These are phyloP conservation scores for Manis pentadactyla DNA, from an alignment of 2,797 vertebrate genomes.

Conservation along the genomic window DNA sequence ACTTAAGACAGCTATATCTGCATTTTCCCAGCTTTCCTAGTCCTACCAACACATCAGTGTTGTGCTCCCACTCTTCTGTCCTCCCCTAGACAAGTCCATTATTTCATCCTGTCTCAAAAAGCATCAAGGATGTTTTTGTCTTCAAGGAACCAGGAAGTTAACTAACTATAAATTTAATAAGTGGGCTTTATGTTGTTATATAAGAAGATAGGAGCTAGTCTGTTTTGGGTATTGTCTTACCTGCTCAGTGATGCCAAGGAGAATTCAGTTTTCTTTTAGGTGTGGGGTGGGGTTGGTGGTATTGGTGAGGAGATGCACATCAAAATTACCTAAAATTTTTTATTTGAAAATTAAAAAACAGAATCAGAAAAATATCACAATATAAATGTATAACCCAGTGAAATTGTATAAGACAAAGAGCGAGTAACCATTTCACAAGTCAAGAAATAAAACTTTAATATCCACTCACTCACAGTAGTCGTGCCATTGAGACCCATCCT, in stretches of 20 bases:
- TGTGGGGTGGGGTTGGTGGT: neutral
- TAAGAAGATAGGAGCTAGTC: neutral
- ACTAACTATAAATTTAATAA: neutral
- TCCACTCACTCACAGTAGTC: neutral
- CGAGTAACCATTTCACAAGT: neutral
- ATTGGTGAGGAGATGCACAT: neutral
- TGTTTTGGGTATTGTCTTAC: neutral
- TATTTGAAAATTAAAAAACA: neutral
- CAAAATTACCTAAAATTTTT: neutral
- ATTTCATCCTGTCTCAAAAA: neutral
- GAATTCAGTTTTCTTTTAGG: neutral
- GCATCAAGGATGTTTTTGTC: neutral
- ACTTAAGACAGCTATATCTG: neutral
- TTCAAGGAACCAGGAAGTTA: neutral
- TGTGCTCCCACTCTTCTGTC: neutral
- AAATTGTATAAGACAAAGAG: neutral
- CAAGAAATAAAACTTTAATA: neutral
- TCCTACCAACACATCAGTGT: neutral
- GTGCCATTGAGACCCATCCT: neutral
- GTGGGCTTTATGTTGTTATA: neutral
- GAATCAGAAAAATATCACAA: neutral
- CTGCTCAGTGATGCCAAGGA: neutral
- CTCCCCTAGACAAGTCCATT: neutral
- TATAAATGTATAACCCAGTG: neutral
- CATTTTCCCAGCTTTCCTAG: neutral